Evolutionary conservation across 1,140 invertebrate genomes (phyloP).

Genomic region (Thalassaphorura encarpata): DNA sequence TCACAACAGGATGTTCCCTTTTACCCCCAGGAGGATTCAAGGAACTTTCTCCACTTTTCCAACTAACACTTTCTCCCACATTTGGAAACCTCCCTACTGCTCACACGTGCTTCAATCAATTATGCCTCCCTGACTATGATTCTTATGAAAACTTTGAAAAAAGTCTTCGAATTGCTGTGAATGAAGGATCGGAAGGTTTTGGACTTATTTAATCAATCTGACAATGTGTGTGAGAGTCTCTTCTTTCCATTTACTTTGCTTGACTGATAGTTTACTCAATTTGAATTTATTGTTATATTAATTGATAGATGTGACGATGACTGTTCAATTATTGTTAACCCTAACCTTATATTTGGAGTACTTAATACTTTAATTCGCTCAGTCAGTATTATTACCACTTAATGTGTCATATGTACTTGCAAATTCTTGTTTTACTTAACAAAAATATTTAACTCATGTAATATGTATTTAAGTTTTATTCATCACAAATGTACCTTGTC

Average conservation of each 20-base stretch:
- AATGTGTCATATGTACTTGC: too few species aligned
- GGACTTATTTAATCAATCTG: slow-evolving; percentile 62
- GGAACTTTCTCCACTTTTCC: slow-evolving; percentile 80
- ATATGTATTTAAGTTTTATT: too few species aligned
- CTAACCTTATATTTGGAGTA: background rate
- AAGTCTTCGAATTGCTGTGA: slow-evolving; percentile 78
- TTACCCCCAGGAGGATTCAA: slow-evolving; percentile 51
- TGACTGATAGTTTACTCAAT: background rate
- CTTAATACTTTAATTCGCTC: background rate
- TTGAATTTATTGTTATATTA: background rate
- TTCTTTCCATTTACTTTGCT: background rate
- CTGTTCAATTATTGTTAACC: background rate
- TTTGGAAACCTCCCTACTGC: slow-evolving; percentile 59
- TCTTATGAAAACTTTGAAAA: slow-evolving; percentile 87
- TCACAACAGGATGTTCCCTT: slow-evolving; percentile 62
- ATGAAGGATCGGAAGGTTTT: slow-evolving; percentile 91
- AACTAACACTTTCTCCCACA: slow-evolving; percentile 77
- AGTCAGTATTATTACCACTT: background rate
- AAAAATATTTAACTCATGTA: too few species aligned
- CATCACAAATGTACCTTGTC: too few species aligned
- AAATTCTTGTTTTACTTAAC: too few species aligned
- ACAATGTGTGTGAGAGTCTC: background rate
- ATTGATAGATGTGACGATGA: background rate
- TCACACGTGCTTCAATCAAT: slow-evolving; percentile 79
- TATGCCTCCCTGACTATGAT: slow-evolving; percentile 90